These are phyloP conservation scores for Asobara japonica DNA, from an alignment of 1,140 invertebrate species.

Conservation along the genomic window DNA sequence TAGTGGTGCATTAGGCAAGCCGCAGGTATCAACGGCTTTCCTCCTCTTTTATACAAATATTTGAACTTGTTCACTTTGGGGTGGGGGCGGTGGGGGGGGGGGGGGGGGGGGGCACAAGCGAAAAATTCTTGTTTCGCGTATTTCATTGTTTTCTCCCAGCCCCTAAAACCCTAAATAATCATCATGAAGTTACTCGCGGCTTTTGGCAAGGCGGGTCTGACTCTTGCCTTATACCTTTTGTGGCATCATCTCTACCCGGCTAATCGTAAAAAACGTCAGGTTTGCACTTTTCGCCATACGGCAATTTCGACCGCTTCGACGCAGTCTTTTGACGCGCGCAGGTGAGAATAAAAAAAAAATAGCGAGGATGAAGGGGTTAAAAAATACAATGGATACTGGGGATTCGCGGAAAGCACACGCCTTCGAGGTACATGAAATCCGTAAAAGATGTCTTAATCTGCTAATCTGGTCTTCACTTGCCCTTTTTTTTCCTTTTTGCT, in stretches of 20 bases:
- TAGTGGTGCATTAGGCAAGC: constrained; percentile 32
- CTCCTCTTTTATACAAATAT: constrained; percentile 52
- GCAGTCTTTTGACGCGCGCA: constrained; percentile 1
- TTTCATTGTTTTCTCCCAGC: background rate
- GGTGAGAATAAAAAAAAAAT: constrained; percentile 11
- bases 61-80: constrained; percentile 33
- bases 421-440: constrained; percentile 6
- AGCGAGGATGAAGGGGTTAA: background rate
- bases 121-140: constrained; percentile 4
- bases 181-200: background rate
- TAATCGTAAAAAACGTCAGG: constrained; percentile 6
- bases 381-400: background rate
- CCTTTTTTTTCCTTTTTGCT: background rate
- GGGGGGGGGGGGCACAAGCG: background rate
- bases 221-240: background rate
- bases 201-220: too few relatives aligned
- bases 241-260: background rate
- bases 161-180: background rate
- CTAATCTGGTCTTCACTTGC: background rate
- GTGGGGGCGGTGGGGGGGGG: too few relatives aligned
- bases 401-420: constrained; percentile 11
- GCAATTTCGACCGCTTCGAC: background rate
- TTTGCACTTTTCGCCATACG: background rate
- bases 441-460: background rate
- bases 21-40: constrained; percentile 20